Percentiles rank a stretch among this genome's conserved stretches.
Conservation (phyloP, 2,888 invertebrate species). For the Perizoma flavofasciatum region DNA sequence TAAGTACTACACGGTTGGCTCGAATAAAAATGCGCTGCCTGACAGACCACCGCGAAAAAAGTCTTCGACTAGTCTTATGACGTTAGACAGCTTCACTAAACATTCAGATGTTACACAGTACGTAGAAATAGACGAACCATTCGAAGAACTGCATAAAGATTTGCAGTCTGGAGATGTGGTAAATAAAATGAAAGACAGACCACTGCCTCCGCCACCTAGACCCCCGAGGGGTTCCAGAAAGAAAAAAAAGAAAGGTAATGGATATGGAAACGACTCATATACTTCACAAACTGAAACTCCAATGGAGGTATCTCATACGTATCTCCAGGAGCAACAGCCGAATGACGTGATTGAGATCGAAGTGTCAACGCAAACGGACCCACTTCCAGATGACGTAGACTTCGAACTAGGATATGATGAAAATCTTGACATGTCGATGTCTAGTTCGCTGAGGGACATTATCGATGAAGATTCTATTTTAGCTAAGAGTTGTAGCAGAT, state of each 20-base stretch:
- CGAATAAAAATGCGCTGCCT: constrained; percentile 76
- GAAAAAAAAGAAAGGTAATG: constrained; percentile 64
- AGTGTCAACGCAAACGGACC: constrained; percentile 93
- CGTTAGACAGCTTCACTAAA: constrained; percentile 79
- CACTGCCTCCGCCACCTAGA: constrained; percentile 93
- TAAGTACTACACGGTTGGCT: constrained; percentile 88
- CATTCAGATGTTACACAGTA: constrained; percentile 82
- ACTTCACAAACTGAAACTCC: constrained; percentile 39
- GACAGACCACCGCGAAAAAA: constrained; percentile 86
- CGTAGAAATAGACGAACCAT: constrained; percentile 84
- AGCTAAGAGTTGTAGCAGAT: constrained; percentile 74
- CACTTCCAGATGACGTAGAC: constrained; percentile 90
- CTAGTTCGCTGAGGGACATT: constrained; percentile 75
- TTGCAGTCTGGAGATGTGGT: constrained; percentile 90
- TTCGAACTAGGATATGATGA: constrained; percentile 84
- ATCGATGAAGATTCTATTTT: constrained; percentile 82
- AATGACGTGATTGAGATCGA: constrained; percentile 86
- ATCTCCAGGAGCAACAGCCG: constrained; percentile 46
- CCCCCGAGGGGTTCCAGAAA: constrained; percentile 87
- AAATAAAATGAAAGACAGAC: constrained; percentile 93
- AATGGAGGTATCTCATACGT: constrained; percentile 42
- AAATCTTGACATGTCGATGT: constrained; percentile 72
- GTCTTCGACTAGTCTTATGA: constrained; percentile 81
- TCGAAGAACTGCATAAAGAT: constrained; percentile 85
- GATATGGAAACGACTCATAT: constrained; percentile 45